A percentile compares a stretch with the other conserved stretches of the same genome.
phyloP scores from a whole-genome alignment of 2,888 invertebrate species.

The Harpagoxenus sublaevis region DNA sequence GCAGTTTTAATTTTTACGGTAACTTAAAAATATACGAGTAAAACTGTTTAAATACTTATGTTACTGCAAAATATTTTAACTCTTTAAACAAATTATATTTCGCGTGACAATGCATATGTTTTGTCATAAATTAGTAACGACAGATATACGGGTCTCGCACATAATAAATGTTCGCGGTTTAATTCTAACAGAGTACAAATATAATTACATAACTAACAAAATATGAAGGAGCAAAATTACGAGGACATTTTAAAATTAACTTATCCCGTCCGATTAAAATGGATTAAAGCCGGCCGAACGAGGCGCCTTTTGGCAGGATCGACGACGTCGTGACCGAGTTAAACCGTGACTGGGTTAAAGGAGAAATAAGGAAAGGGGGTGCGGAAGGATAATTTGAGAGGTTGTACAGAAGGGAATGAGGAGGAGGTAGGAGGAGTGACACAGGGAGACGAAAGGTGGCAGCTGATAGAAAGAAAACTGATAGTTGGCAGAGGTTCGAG shows the following conservation, averaged over 20 bases:
- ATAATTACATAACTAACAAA: conserved; percentile 15
- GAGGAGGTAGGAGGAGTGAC: conserved; percentile 32
- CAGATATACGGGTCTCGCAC: neutral
- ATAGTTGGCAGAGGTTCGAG: conserved; percentile 46
- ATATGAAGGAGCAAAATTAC: neutral
- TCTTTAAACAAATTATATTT: conserved; percentile 11
- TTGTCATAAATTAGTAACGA: conserved; percentile 11
- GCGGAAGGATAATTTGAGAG: conserved; percentile 28
- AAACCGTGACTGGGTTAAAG: conserved; percentile 52
- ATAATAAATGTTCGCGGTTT: conserved; percentile 16
- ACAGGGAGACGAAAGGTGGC: conserved; percentile 20
- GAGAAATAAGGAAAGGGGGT: neutral
- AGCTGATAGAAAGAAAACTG: conserved; percentile 52
- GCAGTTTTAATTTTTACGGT: neutral
- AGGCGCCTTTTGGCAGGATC: conserved; percentile 2
- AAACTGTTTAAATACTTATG: neutral
- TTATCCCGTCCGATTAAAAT: conserved; percentile 26
- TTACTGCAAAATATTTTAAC: conserved; percentile 16
- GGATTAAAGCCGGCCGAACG: conserved; percentile 27
- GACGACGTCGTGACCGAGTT: conserved; percentile 37
- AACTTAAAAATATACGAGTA: neutral
- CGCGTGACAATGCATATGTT: neutral
- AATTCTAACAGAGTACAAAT: conserved; percentile 15
- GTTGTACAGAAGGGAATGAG: conserved; percentile 9
- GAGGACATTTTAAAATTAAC: conserved; percentile 10